Evolutionary conservation across 1,140 invertebrate genomes (phyloP), one percentile per base, ranked within the genome.

Genomic region (Camponotus floridanus): DNA sequence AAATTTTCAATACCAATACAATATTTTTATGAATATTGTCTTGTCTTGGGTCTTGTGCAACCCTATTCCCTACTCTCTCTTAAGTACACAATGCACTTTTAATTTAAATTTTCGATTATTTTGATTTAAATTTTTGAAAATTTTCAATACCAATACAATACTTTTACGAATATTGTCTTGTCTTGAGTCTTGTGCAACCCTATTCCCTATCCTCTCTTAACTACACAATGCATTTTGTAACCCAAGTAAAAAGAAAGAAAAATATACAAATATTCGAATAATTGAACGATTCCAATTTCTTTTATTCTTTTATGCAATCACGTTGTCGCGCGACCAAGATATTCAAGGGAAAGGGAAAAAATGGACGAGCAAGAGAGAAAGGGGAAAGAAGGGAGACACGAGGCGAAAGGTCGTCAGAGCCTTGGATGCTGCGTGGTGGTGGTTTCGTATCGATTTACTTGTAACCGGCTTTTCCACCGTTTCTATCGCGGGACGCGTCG

Each of bases 391-490:
- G 55, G 62, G 18, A 67, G 61, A 39, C 36, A 78, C 31, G 26
- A 59, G 33, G 57, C 13, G 64, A 21, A 81, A 42, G 68, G 61
- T 61, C 21, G 76, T 64, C 74, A 15, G 76, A 79, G 39, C 61
- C 21, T 57, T 36, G 65, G 80, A 79, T 84, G 80, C 42, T 61
- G 84, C 85, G 26, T 61, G 79, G 26, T 86, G 59, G 57, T 76
- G 76, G 76, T 80, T 81, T 79, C 85, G 79, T 86, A 86, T 86
- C 85, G 85, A 86, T 86, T 86, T 86, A 86, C 8, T 73, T 33
- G 42, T 79, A 67, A 51, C 39, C 64, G 80, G 85, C 61, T 81
- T 86, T 85, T 73, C 81, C 15, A 15, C 57, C 18, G 51, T 85
- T 78, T 64, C 51, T 3, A 65, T 76, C 81, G 48, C 80, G 33